Base-by-base conservation (phyloP, 2,113 vertebrate genomes). In the Marmota monax region DNA sequence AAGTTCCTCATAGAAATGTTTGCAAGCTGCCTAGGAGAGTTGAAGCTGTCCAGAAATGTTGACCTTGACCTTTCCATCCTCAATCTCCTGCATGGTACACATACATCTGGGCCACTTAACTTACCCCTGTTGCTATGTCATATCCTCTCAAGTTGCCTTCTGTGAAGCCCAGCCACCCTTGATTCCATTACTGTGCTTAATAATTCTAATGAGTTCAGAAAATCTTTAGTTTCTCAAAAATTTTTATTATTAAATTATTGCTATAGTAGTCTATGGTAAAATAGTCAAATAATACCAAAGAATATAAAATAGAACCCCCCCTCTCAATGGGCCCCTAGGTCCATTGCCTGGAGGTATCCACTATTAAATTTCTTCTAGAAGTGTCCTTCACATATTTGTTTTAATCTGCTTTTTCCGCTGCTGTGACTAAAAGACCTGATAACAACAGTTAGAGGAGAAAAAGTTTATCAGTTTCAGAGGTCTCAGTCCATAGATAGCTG, bases 361-460 rank as follows among this genome's bases (percentile, higher is more conserved):
- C 67, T 73, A 56, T 45, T 77, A 32, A 23, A 34, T 90, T 95
- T 84, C 88, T 96, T 92, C 65, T 92, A 51, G 91, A 95, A 91
- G 74, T 91, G 82, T 82, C 51, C 83, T 93, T 9, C 34, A n/a
- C 51, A 70, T 86, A 92, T 58, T 58, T 58, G 56, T 58, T 58
- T 22, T 22, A 58, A 18, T 18, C 56, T 20, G 1, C 56, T 20
- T 58, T 58, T 58, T 58, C 23, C 20, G 22, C 7, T 22, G 56
- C 18, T 58, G 18, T 58, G 56, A 58, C 56, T 58, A 58, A 58
- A 58, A 58, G 56, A 58, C 20, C 20, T 58, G 20, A 58, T 20
- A 58, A 58, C 20, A 58, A 58, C 56, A 58, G 6, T 58, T 58
- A 58, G 56, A 58, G 56, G 56, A 58, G 20, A 7, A 58, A 58